Percentiles rank a stretch among this genome's conserved stretches.
phyloP scores from a whole-genome alignment of 2,113 vertebrate species.

The Probosciger aterrimus region DNA sequence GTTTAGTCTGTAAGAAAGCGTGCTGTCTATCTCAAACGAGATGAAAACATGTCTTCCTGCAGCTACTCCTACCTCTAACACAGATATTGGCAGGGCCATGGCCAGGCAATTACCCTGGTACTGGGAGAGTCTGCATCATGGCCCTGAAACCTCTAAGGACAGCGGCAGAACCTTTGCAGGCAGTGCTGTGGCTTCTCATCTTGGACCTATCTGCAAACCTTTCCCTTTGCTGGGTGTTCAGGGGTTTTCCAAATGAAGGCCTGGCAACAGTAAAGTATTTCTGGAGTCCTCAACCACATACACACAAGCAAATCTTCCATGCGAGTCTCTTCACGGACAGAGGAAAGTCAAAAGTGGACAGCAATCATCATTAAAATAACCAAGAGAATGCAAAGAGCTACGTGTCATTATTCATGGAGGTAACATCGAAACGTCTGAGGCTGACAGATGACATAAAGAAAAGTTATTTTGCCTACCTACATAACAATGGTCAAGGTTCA shows the following conservation, averaged over 20 bases:
- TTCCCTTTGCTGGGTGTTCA: background rate
- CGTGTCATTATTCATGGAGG: slow-evolving; percentile 54
- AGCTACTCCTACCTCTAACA: background rate
- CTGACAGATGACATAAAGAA: slow-evolving; percentile 80
- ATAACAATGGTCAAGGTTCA: slow-evolving; percentile 86
- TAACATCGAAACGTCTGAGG: slow-evolving; percentile 68
- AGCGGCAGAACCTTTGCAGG: background rate
- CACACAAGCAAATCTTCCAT: background rate
- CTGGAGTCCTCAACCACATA: slow-evolving; percentile 58
- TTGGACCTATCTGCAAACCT: background rate
- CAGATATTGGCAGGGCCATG: background rate
- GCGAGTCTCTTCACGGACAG: slow-evolving; percentile 3
- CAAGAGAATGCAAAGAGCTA: slow-evolving; percentile 49
- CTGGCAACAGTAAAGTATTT: slow-evolving; percentile 13
- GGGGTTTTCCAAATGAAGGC: background rate
- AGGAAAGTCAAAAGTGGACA: slow-evolving; percentile 7
- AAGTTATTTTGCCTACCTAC: slow-evolving; percentile 96
- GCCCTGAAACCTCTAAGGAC: background rate
- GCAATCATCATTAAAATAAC: slow-evolving; percentile 45
- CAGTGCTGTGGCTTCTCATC: background rate
- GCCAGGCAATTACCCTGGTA: background rate
- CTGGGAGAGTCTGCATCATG: accelerated
- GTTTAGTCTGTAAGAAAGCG: background rate
- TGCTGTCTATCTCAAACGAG: accelerated
- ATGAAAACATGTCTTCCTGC: background rate